These are phyloP conservation scores for Geothlypis trichas DNA, from an alignment of 2,113 vertebrate genomes.

Conservation along the genomic window DNA sequence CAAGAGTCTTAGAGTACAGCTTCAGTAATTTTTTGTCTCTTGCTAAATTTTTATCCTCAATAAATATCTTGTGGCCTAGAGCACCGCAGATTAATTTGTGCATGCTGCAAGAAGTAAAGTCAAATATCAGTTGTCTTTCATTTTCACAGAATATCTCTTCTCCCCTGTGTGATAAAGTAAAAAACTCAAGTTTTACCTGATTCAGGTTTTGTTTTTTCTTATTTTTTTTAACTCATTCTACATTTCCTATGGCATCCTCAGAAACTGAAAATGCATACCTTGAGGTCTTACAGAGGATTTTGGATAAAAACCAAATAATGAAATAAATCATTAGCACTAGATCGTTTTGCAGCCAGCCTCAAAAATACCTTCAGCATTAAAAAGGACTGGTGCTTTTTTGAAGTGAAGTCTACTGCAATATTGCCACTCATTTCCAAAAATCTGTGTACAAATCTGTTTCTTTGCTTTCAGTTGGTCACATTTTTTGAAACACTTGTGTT, in stretches of 20 bases:
- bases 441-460: conserved; percentile 37
- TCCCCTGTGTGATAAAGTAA: neutral
- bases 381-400: neutral
- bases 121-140: neutral
- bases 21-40: neutral
- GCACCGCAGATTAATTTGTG: neutral
- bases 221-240: neutral
- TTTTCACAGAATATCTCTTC: neutral
- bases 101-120: neutral
- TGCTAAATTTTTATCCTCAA: neutral
- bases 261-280: neutral
- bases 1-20: neutral
- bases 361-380: conserved; percentile 3
- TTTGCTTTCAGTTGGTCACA: conserved; percentile 10
- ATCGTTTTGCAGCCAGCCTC: neutral
- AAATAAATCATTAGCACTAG: neutral
- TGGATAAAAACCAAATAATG: neutral
- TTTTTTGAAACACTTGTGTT: conserved; percentile 16
- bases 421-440: conserved; percentile 19
- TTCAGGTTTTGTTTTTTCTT: neutral
- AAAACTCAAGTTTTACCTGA: neutral
- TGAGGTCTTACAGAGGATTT: neutral
- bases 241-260: neutral
- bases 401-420: neutral
- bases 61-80: neutral